Conservation (phyloP, 2,888 invertebrate genomes). For the Pycnomerus fuliginosus region DNA sequence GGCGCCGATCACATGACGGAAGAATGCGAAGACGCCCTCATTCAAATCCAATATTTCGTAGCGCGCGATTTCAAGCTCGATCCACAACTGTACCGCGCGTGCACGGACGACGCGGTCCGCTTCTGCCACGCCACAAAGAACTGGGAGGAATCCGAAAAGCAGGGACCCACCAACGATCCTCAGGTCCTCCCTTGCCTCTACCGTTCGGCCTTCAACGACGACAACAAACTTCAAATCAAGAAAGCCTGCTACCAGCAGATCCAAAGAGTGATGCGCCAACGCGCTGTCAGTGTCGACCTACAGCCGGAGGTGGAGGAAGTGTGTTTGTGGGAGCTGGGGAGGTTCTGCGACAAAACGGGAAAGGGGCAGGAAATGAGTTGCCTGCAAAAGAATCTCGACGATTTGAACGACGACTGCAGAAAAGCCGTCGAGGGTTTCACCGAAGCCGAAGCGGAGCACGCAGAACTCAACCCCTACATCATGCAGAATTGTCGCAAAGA, state of each 20-base stretch:
- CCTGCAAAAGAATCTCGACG: conserved; percentile 81
- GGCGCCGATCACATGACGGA: conserved; percentile 81
- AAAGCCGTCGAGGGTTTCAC: conserved; percentile 81
- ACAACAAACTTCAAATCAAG: conserved; percentile 54
- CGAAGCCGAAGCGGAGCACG: conserved; percentile 83
- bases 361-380: conserved; percentile 92
- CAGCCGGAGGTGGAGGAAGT: conserved; percentile 91
- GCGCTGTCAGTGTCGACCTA: conserved; percentile 89
- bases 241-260: conserved; percentile 75
- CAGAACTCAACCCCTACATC: conserved; percentile 87
- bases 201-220: conserved; percentile 49
- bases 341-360: conserved; percentile 80
- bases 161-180: conserved; percentile 77
- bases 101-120: conserved; percentile 81
- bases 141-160: conserved; percentile 64
- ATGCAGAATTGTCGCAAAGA: conserved; percentile 78
- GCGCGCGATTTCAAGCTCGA: conserved; percentile 93
- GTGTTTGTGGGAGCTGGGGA: conserved; percentile 84
- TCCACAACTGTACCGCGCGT: conserved; percentile 83
- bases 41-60: conserved; percentile 97
- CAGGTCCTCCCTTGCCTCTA: conserved; percentile 90
- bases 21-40: conserved; percentile 85
- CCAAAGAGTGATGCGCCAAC: conserved; percentile 86
- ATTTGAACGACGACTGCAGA: conserved; percentile 68
- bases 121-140: conserved; percentile 77